Conservation (phyloP, 2,797 vertebrate genomes). For the Scolopax bukidnonensis region DNA sequence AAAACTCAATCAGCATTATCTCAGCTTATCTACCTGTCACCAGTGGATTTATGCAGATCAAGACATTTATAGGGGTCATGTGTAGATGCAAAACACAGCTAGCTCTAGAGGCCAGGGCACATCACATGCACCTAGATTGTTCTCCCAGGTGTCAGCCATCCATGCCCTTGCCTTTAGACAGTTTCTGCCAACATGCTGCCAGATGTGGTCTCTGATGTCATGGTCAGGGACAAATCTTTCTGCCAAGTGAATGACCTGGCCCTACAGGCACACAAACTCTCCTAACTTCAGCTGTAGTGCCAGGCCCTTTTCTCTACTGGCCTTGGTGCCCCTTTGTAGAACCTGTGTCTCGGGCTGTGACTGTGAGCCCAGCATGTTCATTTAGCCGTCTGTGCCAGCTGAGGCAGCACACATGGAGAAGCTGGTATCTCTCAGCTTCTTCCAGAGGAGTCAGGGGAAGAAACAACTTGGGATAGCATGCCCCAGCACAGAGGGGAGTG, state of each 20-base stretch:
- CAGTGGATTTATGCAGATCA: not conserved
- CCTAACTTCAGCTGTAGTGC: not conserved
- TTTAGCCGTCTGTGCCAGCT: not conserved
- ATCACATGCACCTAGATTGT: not conserved
- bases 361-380: not conserved
- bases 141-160: not conserved
- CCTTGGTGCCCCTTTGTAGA: not conserved
- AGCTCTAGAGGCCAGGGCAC: not conserved
- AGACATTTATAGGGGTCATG: not conserved
- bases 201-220: not conserved
- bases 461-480: not conserved
- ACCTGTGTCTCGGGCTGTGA: not conserved
- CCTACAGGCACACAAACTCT: not conserved
- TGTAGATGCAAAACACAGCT: not conserved
- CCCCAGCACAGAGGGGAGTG: fast-evolving
- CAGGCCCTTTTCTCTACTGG: not conserved
- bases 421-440: not conserved
- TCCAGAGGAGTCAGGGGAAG: not conserved
- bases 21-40: not conserved
- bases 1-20: not conserved
- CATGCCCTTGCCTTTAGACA: not conserved
- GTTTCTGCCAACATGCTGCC: not conserved
- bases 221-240: not conserved
- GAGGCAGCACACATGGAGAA: not conserved
- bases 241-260: not conserved